phyloP scores from a whole-genome alignment of 30 jellyfish, hydroid and myxozoan species.

The Pelagia noctiluca region DNA sequence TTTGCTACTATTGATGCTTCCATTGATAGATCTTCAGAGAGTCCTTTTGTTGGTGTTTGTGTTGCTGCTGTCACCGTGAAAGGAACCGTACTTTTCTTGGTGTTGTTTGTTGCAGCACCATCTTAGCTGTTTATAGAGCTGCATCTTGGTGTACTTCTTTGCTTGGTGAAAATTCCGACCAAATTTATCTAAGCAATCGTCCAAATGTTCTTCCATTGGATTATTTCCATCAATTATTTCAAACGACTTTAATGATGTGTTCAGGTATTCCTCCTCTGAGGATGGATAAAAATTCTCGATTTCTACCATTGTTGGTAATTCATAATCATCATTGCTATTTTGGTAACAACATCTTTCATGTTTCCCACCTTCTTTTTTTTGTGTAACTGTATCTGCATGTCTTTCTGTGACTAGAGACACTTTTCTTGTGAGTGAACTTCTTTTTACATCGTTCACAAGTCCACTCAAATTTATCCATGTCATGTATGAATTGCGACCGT shows the following conservation, averaged over 20 bases:
- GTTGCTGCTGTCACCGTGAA: conserved; percentile 36
- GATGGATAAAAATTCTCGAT: neutral
- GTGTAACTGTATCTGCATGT: conserved; percentile 16
- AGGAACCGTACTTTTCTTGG: neutral
- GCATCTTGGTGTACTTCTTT: conserved; percentile 12
- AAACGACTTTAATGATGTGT: conserved; percentile 17
- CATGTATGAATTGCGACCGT: neutral
- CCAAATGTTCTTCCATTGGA: neutral
- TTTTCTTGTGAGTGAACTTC: conserved; percentile 32
- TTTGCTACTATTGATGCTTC: conserved; percentile 20
- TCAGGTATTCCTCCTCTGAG: neutral
- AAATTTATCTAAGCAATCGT: neutral
- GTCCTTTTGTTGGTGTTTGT: conserved; percentile 31
- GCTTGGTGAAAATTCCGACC: conserved; percentile 31
- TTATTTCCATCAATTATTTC: neutral
- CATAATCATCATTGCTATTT: conserved; percentile 12
- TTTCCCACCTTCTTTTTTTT: neutral
- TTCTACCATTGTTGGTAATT: conserved; percentile 35
- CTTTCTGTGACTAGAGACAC: conserved; percentile 28
- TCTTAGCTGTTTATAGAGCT: conserved; percentile 9
- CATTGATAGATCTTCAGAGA: neutral
- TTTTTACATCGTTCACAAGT: conserved; percentile 15
- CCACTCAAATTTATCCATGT: conserved; percentile 24
- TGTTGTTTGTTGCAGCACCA: conserved; percentile 14
- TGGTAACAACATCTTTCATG: conserved; percentile 10